Percentiles rank a stretch among this genome's conserved stretches.
Evolutionary conservation across 2,113 vertebrate genomes (phyloP).

Genomic region (Saimiri boliviensis): DNA sequence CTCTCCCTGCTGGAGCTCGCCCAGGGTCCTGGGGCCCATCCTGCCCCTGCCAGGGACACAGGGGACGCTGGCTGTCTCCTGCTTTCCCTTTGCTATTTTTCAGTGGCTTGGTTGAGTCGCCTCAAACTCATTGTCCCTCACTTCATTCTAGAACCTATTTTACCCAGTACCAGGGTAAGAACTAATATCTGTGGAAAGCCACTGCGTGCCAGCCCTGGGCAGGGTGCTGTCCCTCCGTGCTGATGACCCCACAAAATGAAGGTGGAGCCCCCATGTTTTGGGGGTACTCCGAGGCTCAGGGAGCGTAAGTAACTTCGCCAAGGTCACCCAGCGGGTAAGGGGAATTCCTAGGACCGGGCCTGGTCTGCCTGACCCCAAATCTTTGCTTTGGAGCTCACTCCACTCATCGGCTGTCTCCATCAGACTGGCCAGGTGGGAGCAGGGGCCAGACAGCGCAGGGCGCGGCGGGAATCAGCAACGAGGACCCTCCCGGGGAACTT

Average conservation of each 20-base stretch:
- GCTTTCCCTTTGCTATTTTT: neutral
- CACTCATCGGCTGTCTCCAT: neutral
- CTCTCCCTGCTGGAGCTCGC: neutral
- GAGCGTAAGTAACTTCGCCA: neutral
- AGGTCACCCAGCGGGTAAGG: neutral
- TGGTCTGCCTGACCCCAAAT: neutral
- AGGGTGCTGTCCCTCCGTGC: neutral
- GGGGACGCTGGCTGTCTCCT: neutral
- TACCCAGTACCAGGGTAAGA: neutral
- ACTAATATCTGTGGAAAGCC: neutral
- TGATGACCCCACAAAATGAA: too few relatives aligned
- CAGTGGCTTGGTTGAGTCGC: neutral
- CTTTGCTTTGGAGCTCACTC: neutral
- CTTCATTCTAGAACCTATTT: neutral
- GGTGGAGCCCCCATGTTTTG: neutral
- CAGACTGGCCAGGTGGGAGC: neutral
- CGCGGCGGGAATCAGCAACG: slow-evolving; percentile 54
- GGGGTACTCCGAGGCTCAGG: neutral
- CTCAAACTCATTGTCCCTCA: neutral
- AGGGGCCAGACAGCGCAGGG: slow-evolving; percentile 36
- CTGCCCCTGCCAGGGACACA: neutral
- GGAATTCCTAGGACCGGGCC: neutral
- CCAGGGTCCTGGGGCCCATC: rapidly evolving
- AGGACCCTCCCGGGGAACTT: slow-evolving; percentile 57
- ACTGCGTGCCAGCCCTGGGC: neutral